Conservation (phyloP, 2,797 vertebrate species). For the Sciurus vulgaris region DNA sequence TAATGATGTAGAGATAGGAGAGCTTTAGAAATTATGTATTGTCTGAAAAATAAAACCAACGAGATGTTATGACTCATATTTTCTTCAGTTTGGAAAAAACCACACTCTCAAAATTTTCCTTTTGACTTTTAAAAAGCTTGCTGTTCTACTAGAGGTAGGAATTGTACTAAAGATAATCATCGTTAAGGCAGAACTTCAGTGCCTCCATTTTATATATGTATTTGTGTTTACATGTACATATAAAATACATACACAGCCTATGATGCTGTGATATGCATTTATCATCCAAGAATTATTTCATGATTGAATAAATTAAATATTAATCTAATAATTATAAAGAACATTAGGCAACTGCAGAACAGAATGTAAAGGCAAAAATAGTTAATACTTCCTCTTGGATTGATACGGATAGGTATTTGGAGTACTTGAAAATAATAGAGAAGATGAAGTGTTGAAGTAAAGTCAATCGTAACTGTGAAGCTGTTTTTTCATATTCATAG, state of each 20-base stretch:
- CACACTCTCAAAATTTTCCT: background rate
- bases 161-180: background rate
- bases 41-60: slow-evolving; percentile 51
- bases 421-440: slow-evolving; percentile 2
- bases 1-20: background rate
- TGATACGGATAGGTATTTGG: background rate
- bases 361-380: background rate
- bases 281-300: background rate
- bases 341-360: background rate
- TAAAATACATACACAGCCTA: background rate
- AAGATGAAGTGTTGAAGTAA: slow-evolving; percentile 11
- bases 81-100: slow-evolving; percentile 13
- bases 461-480: slow-evolving; percentile 38
- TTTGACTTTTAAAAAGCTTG: background rate
- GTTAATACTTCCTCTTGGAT: background rate
- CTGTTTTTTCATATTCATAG: slow-evolving; percentile 31
- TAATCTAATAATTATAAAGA: background rate
- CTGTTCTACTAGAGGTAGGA: background rate
- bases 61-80: background rate
- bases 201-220: background rate
- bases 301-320: slow-evolving; percentile 22
- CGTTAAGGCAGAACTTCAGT: background rate
- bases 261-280: background rate
- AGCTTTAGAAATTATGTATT: background rate
- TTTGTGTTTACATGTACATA: background rate